Evolutionary conservation across 1,140 invertebrate genomes (phyloP).

Genomic region (Solen grandis): DNA sequence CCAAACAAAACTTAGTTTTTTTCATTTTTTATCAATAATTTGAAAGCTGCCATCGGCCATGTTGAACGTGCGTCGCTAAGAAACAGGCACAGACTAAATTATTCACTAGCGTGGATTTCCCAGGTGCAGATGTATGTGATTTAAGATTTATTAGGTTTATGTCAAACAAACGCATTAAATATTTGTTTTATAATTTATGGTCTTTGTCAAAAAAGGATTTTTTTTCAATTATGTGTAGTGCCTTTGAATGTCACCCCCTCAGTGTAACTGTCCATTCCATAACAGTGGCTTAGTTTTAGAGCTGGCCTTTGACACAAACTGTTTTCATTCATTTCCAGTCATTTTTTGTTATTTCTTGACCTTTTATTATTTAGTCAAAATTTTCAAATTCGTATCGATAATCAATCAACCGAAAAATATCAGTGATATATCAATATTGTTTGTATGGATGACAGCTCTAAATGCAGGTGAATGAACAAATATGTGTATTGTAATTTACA

Average conservation of each 20-base stretch:
- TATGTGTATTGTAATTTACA: no score
- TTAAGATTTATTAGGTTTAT: not conserved
- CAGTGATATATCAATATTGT: not conserved
- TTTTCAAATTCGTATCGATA: not conserved
- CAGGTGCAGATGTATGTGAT: not conserved
- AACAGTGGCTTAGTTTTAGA: no score
- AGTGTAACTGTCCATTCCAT: no score
- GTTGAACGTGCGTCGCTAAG: not conserved
- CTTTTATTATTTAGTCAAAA: not conserved
- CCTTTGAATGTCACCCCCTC: no score
- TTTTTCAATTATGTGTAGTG: no score
- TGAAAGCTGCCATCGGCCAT: not conserved
- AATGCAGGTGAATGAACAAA: not conserved
- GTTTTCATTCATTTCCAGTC: not conserved
- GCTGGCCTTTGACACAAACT: not conserved
- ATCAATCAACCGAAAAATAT: not conserved
- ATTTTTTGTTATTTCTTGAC: not conserved
- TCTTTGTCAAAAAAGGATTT: no score
- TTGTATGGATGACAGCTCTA: not conserved
- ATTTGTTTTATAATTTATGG: no score
- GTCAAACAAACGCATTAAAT: not conserved
- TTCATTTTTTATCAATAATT: not conserved
- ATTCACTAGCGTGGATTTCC: not conserved
- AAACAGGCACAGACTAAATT: not conserved
- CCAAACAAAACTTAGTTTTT: not conserved